Conservation (phyloP, 2,888 invertebrate genomes). For the Acanthosoma haemorrhoidale region DNA sequence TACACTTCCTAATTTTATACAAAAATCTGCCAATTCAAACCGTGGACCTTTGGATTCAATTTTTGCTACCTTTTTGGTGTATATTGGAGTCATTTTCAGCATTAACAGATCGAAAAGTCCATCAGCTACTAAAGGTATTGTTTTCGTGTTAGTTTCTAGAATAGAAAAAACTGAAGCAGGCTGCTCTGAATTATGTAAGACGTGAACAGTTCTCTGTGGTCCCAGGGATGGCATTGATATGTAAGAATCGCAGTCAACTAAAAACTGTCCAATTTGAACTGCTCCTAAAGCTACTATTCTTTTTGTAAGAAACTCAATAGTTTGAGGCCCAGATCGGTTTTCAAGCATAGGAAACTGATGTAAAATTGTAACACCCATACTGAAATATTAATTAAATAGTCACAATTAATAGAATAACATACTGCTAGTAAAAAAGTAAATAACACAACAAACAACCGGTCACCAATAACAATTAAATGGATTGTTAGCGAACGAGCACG, state of each 20-base stretch:
- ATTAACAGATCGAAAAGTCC: slow-evolving; percentile 84
- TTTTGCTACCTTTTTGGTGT: slow-evolving; percentile 83
- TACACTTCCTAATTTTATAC: slow-evolving; percentile 87
- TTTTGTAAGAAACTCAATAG: slow-evolving; percentile 80
- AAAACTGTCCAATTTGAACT: slow-evolving; percentile 78
- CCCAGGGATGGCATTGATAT: slow-evolving; percentile 69
- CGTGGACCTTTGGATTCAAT: slow-evolving; percentile 83
- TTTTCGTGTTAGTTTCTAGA: slow-evolving; percentile 78
- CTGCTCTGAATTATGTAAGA: slow-evolving; percentile 92
- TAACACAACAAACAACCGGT: no score
- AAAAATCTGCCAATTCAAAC: slow-evolving; percentile 85
- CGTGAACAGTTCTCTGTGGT: slow-evolving; percentile 76
- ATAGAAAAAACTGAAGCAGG: slow-evolving; percentile 91
- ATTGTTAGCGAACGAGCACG: no score
- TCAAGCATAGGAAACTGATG: slow-evolving; percentile 83
- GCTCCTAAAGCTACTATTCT: slow-evolving; percentile 81
- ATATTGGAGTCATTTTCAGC: slow-evolving; percentile 81
- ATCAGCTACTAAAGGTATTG: slow-evolving; percentile 83
- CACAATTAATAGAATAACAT: no score
- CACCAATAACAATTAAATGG: no score
- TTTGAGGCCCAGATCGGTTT: slow-evolving; percentile 83
- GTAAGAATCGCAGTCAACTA: slow-evolving; percentile 93
- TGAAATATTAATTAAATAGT: not conserved
- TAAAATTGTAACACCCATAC: slow-evolving; percentile 46
- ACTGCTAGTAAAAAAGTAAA: no score